Percentiles rank a stretch among this genome's conserved stretches.
phyloP scores from a whole-genome alignment of 2,797 vertebrate genomes.

The Darevskia mixta region DNA sequence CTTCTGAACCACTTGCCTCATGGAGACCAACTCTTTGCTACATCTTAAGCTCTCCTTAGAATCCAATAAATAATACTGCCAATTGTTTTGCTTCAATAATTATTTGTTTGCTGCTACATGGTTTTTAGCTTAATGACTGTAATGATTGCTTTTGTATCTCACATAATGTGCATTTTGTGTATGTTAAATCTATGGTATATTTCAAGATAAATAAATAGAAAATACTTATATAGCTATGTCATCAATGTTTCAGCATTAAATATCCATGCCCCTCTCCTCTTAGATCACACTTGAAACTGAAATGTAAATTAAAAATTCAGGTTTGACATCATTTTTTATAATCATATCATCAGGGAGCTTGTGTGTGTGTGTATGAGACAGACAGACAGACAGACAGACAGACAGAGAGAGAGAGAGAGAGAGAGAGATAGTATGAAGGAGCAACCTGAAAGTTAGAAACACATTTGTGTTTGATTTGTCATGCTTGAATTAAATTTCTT shows the following conservation, averaged over 20 bases:
- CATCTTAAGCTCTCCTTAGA: neutral
- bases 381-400: too few species aligned
- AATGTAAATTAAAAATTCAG: neutral
- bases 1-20: neutral
- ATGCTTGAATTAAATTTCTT: neutral
- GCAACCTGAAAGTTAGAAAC: neutral
- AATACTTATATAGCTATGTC: neutral
- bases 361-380: too few species aligned
- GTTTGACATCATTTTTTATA: neutral
- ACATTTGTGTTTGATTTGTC: neutral
- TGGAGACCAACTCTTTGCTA: neutral
- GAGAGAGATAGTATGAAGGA: too few species aligned
- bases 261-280: neutral
- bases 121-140: neutral
- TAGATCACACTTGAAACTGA: neutral
- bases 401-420: too few species aligned
- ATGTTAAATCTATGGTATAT: neutral
- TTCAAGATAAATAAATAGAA: neutral
- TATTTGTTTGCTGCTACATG: neutral
- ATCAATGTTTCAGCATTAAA: neutral
- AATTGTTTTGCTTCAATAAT: neutral
- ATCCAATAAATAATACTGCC: neutral
- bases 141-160: neutral
- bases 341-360: neutral
- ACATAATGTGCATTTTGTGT: neutral